Percentiles rank a stretch among this genome's conserved stretches.
phyloP scores from a whole-genome alignment of 2,888 invertebrate genomes.

The Caenorhabditis sp. region DNA sequence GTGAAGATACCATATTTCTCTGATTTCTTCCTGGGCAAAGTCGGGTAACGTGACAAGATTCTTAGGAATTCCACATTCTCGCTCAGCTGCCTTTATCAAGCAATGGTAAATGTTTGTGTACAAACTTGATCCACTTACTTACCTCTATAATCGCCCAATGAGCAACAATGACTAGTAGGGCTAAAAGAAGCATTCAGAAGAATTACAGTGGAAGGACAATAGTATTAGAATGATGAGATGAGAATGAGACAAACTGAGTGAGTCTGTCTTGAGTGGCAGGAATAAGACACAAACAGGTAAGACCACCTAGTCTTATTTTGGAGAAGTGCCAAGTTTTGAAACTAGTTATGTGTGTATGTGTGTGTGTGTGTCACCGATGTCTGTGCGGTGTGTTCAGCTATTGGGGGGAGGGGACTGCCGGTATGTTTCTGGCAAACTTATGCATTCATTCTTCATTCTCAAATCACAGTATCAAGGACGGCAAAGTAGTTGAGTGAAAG shows the following conservation, averaged over 20 bases:
- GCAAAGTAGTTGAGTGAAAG: constrained; percentile 37
- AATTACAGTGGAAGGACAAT: constrained; percentile 7
- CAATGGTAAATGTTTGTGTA: too few relatives aligned
- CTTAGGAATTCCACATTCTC: constrained; percentile 70
- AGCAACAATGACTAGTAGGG: not conserved
- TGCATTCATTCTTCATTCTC: constrained; percentile 29
- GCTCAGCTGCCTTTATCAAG: constrained; percentile 9
- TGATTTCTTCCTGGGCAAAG: constrained; percentile 75
- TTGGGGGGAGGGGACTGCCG: not conserved
- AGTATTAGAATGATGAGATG: not conserved
- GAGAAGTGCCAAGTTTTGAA: constrained; percentile 48
- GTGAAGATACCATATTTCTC: constrained; percentile 74
- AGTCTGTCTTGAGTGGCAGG: constrained; percentile 38
- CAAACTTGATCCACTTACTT: not conserved
- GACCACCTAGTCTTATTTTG: constrained; percentile 52
- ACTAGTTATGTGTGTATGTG: constrained; percentile 48
- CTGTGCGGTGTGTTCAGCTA: not conserved
- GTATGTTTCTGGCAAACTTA: constrained; percentile 39
- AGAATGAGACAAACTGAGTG: constrained; percentile 27
- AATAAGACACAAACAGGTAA: constrained; percentile 56
- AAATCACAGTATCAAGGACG: constrained; percentile 56
- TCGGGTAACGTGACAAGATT: constrained; percentile 70
- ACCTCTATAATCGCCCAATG: not conserved
- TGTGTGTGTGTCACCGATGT: constrained; percentile 33
- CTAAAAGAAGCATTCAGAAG: not conserved